Base-by-base conservation (phyloP, 2,888 invertebrate genomes). In the Euphydryas editha region DNA sequence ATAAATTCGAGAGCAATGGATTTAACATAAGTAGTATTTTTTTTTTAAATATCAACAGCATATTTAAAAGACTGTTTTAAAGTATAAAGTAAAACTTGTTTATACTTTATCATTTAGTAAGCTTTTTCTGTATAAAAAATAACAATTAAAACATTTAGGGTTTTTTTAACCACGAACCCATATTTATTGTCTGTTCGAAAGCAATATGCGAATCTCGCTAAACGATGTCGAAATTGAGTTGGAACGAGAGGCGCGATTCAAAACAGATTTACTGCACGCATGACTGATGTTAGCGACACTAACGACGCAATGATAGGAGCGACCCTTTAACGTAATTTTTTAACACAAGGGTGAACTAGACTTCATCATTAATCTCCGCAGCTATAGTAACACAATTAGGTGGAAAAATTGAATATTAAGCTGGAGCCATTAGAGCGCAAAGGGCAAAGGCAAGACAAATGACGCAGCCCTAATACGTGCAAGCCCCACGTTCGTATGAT, bases 311-410 rank as follows among this genome's bases (percentile, higher is more conserved):
- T 83, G 82, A 90, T 88, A 76, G 71, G 77, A 75, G 73, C 81
- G 81, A 83, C 87, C 87, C 87, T 84, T 79, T 81, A 75, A 77
- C 81, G 84, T 78, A 76, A 82, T 88, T 90, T 89, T 90, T 88
- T 85, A 79, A 73, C 75, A 70, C 73, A 85, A 85, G 86, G 86
- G 87, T 82, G 79, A 79, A 82, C 78, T 81, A 73, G 68, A 75
- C 77, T 79, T 83, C 84, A 88, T 83, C 84, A 88, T 88, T 88
- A 87, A 88, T 88, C 88, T 88, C 78, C 61, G 71, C 69, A 65
- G 72, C 67, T 73, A 74, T 72, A 70, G 71, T 75, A 73, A 79
- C 75, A 79, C 81, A 85, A 85, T 86, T 86, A 84, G 80, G 82
- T 76, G 71, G 71, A 81, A 51, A 84, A 83, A 83, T 80, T 80